These are phyloP conservation scores for Vulpes vulpes DNA, from an alignment of 2,113 vertebrate species.

Conservation along the genomic window DNA sequence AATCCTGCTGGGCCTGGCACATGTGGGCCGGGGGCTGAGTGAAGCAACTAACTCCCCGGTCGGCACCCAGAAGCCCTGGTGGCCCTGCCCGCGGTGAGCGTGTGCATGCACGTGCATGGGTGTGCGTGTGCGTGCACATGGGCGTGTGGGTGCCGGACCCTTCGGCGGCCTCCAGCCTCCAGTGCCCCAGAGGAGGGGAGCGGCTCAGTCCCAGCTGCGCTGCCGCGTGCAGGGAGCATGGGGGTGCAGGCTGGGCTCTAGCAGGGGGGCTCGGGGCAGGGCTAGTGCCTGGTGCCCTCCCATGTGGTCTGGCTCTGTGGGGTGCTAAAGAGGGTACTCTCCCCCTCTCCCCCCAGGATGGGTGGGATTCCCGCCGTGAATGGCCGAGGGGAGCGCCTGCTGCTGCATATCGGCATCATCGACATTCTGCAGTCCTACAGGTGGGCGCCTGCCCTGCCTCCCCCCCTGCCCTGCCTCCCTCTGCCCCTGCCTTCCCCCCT, in stretches of 20 bases:
- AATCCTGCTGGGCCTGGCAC: rapidly evolving
- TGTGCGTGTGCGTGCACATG: neutral
- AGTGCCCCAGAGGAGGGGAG: neutral
- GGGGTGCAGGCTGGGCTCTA: neutral
- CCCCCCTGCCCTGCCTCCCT: neutral
- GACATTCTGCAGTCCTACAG: constrained; percentile 99
- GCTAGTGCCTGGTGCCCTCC: no score
- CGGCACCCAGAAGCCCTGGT: rapidly evolving
- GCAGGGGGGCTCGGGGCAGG: neutral
- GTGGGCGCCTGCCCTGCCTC: constrained; percentile 79
- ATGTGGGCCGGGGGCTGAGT: neutral
- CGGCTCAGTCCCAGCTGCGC: neutral
- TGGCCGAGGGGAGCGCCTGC: constrained; percentile 94
- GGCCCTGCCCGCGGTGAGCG: neutral
- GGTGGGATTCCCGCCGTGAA: constrained; percentile 98
- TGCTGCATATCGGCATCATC: constrained; percentile 97
- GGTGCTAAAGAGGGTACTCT: neutral
- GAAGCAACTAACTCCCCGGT: neutral
- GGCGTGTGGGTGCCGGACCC: rapidly evolving
- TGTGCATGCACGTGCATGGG: no score
- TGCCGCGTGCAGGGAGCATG: rapidly evolving
- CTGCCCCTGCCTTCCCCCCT: neutral
- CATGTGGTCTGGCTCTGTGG: no score
- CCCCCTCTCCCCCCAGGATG: constrained; percentile 90
- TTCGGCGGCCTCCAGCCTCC: neutral